phyloP scores from a whole-genome alignment of 2,113 vertebrate genomes.

The Sisor rabdophorus region DNA sequence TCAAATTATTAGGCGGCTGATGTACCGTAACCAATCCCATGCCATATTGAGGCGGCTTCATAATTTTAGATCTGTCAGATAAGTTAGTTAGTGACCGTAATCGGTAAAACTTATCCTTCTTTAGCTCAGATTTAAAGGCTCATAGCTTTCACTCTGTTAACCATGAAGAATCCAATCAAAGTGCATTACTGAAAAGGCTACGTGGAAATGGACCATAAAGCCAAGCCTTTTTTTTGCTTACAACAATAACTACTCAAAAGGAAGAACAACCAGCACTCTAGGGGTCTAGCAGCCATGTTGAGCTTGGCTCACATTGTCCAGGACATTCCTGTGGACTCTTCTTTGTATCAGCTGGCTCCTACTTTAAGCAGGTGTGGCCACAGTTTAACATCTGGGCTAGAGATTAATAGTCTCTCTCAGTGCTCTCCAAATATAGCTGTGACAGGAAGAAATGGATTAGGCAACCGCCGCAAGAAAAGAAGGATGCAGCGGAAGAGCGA shows the following conservation, averaged over 20 bases:
- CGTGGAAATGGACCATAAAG: not conserved
- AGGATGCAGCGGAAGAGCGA: conserved; percentile 54
- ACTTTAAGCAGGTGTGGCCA: conserved; percentile 64
- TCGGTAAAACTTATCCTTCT: not conserved
- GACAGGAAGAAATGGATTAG: conserved; percentile 56
- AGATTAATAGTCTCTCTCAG: conserved; percentile 32
- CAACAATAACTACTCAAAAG: not conserved
- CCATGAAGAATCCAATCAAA: not conserved
- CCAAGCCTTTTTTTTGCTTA: not conserved
- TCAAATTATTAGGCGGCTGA: not conserved
- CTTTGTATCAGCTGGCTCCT: conserved; percentile 48
- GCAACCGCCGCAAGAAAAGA: conserved; percentile 38
- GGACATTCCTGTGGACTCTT: conserved; percentile 16
- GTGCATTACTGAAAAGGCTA: not conserved
- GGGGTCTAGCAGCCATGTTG: not conserved
- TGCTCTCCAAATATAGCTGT: conserved; percentile 59
- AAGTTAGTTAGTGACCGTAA: not conserved
- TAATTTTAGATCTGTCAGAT: not conserved
- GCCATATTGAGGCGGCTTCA: not conserved
- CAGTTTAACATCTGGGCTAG: conserved; percentile 62
- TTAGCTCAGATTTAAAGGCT: not conserved
- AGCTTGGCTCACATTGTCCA: not conserved
- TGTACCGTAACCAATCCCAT: conserved; percentile 22
- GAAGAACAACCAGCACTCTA: not conserved
- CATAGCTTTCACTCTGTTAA: not conserved